These are phyloP conservation scores for Rhea americana DNA, from an alignment of 2,113 vertebrate genomes.

Conservation along the genomic window DNA sequence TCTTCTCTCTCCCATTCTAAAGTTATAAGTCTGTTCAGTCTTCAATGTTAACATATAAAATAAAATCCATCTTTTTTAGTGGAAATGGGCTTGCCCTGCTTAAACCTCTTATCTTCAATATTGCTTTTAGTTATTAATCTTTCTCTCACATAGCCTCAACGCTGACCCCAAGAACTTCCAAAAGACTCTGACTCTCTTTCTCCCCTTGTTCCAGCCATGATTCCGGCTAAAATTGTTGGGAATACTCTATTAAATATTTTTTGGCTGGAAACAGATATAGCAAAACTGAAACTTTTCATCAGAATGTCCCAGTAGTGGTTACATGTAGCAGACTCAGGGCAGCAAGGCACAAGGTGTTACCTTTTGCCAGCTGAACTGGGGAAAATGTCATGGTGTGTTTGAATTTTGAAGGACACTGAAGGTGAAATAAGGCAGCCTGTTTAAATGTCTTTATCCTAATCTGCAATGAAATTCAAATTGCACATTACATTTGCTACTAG, in stretches of 20 bases:
- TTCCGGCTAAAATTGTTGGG: neutral
- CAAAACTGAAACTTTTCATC: neutral
- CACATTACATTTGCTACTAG: neutral
- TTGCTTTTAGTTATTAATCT: neutral
- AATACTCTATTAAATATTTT: conserved; percentile 5
- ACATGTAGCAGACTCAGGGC: neutral
- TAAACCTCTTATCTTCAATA: neutral
- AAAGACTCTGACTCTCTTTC: neutral
- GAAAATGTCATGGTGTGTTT: neutral
- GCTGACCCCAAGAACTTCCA: neutral
- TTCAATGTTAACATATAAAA: neutral
- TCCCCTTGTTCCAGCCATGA: neutral
- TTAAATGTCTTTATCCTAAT: neutral
- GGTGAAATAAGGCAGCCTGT: neutral
- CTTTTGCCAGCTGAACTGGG: neutral
- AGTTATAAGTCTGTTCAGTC: neutral
- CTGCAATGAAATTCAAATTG: neutral
- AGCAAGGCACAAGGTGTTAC: neutral
- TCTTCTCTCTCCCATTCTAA: neutral
- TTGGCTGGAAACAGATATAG: neutral
- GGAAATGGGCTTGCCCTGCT: neutral
- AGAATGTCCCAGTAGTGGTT: neutral
- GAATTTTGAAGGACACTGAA: neutral
- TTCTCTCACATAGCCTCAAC: neutral
- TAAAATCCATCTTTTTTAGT: neutral